These are phyloP conservation scores for Poecilia latipinna DNA, from an alignment of 2,113 vertebrate species.

Conservation along the genomic window DNA sequence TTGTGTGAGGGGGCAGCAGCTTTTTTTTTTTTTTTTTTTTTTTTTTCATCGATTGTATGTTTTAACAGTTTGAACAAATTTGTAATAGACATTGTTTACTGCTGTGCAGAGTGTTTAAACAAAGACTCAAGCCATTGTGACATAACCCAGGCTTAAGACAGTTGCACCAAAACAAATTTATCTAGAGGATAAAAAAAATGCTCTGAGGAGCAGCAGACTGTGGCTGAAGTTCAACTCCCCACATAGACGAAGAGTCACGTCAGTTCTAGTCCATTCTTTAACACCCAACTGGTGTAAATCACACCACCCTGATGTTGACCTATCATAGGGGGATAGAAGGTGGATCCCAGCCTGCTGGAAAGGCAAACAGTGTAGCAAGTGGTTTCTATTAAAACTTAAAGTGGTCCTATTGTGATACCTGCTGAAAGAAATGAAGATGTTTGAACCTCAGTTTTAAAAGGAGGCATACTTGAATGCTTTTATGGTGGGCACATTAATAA, in stretches of 20 bases:
- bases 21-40: too few species aligned
- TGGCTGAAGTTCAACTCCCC: neutral
- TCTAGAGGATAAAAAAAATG: neutral
- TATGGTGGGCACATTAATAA: neutral
- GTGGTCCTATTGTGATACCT: neutral
- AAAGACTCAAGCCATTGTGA: too few species aligned
- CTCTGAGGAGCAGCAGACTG: neutral
- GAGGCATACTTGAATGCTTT: too few species aligned
- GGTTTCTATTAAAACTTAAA: constrained; percentile 26
- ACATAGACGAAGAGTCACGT: constrained; percentile 36
- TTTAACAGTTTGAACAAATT: too few species aligned
- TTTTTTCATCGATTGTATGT: too few species aligned
- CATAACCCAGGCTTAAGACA: too few species aligned
- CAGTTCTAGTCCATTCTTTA: constrained; percentile 29
- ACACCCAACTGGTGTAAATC: constrained; percentile 63
- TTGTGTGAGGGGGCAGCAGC: too few species aligned
- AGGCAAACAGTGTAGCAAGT: constrained; percentile 28
- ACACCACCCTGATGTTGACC: constrained; percentile 27
- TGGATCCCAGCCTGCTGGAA: constrained; percentile 22
- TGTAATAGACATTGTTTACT: too few species aligned
- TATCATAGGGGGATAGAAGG: constrained; percentile 23
- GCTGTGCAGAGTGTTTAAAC: too few species aligned
- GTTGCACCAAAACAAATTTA: too few species aligned
- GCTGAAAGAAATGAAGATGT: neutral
- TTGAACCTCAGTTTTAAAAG: neutral